Base-by-base conservation (phyloP, 2,888 invertebrate species). In the Cheilosia vulpina region DNA sequence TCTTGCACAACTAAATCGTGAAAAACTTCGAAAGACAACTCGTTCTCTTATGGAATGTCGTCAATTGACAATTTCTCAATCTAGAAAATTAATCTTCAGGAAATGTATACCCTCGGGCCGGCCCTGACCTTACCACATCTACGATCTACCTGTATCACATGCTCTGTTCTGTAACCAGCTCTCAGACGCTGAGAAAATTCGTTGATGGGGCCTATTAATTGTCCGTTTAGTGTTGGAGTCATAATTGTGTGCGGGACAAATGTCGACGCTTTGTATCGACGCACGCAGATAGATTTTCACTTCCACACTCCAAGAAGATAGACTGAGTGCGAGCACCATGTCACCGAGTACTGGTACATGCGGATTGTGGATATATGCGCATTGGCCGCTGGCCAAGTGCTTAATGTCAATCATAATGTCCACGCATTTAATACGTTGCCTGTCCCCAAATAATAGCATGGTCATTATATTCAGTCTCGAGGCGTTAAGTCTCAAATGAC, bases 391-490 rank as follows among this genome's bases (percentile, higher is more conserved):
- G 65, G 87, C 77, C 53, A 87, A 87, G 87, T 87, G 87, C 87
- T 87, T 82, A 87, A 77, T 78, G 87, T 87, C 82, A 87, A 87
- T 82, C 82, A 87, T 87, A 87, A 87, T 82, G 82, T 87, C 82
- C 87, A 87, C 87, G 78, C 87, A 87, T 87, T 78, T 87, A 87
- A 73, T 81, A 73, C 78, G 73, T 73, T 73, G 76, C 55, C 76
- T 76, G 80, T 80, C 76, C 80, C 85, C 85, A 81, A 85, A 85
- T 81, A 81, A 85, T 81, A 68, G 77, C 76, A 19, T 68, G 43
- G 66, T 38, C 77, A 85, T 85, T 85, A 81, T 41, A 68, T 72
- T 77, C 45, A 53, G 69, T 63, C 85, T 77, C 63, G 72, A 72
- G 81, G 85, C 85, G 85, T 77, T 81, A 72, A 62, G 76, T 52